Evolutionary conservation across 2,797 vertebrate genomes (phyloP).

Genomic region (Myripristis jacobus): DNA sequence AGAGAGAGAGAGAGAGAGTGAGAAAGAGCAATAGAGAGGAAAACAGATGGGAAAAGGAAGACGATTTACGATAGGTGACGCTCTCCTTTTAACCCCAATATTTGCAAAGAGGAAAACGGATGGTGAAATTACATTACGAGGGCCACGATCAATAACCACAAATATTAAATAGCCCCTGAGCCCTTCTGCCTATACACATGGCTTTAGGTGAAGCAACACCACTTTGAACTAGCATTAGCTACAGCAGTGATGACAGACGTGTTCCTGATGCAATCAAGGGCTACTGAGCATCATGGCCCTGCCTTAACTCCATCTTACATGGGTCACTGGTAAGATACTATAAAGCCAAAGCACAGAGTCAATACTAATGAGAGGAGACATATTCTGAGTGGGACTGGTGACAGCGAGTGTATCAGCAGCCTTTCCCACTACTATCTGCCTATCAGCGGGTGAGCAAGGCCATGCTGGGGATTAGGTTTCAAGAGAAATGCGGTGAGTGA

Average conservation of each 20-base stretch:
- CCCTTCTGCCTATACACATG: constrained; percentile 48
- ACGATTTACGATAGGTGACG: constrained; percentile 72
- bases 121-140: constrained; percentile 75
- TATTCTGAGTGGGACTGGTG: constrained; percentile 69
- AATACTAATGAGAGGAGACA: constrained; percentile 74
- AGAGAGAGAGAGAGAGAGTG: not conserved
- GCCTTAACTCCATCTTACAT: constrained; percentile 61
- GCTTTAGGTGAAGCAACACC: constrained; percentile 54
- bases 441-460: constrained; percentile 78
- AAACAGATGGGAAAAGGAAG: constrained; percentile 63
- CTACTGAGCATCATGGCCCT: constrained; percentile 58
- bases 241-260: constrained; percentile 44
- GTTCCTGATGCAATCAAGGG: constrained; percentile 62
- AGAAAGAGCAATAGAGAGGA: constrained; percentile 50
- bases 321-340: constrained; percentile 63
- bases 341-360: constrained; percentile 68
- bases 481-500: constrained; percentile 75
- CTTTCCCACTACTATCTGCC: constrained; percentile 69
- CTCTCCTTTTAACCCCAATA: constrained; percentile 80
- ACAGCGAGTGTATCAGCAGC: constrained; percentile 72
- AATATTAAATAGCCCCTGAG: constrained; percentile 71
- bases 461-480: constrained; percentile 80
- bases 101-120: constrained; percentile 78
- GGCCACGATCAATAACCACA: constrained; percentile 79
- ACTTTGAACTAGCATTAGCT: constrained; percentile 51